A percentile compares a stretch with the other conserved stretches of the same genome.
Conservation (phyloP, 2,113 vertebrate species). For the Macaca mulatta region DNA sequence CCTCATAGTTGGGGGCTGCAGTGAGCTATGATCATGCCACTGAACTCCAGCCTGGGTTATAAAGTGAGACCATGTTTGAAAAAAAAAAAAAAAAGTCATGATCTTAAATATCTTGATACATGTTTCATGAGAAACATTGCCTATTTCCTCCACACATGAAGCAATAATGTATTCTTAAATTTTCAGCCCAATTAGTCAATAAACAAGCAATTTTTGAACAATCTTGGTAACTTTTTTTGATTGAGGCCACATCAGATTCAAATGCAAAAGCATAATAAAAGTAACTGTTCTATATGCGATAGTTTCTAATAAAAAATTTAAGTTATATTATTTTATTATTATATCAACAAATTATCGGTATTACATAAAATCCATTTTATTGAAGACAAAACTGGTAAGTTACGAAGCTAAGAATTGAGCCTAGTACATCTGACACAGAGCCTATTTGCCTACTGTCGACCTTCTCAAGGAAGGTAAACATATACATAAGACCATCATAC, state of each 20-base stretch:
- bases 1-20: too few relatives aligned
- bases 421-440: not conserved
- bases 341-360: not conserved
- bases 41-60: too few relatives aligned
- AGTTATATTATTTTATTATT: not conserved
- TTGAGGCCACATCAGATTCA: not conserved
- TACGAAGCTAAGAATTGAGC: not conserved
- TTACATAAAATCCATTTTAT: not conserved
- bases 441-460: not conserved
- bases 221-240: not conserved
- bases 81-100: not conserved
- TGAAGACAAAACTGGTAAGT: not conserved
- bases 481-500: not conserved
- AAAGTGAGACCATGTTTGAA: too few relatives aligned
- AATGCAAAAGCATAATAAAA: not conserved
- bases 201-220: not conserved
- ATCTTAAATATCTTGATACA: not conserved
- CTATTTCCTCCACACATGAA: not conserved
- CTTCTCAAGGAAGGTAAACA: not conserved
- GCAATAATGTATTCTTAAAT: not conserved
- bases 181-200: not conserved
- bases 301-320: not conserved
- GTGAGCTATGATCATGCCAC: too few relatives aligned
- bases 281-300: not conserved
- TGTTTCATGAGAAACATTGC: slow-evolving; percentile 14